Evolutionary conservation across 2,888 invertebrate genomes (phyloP).

Genomic region (Lymantria monacha): DNA sequence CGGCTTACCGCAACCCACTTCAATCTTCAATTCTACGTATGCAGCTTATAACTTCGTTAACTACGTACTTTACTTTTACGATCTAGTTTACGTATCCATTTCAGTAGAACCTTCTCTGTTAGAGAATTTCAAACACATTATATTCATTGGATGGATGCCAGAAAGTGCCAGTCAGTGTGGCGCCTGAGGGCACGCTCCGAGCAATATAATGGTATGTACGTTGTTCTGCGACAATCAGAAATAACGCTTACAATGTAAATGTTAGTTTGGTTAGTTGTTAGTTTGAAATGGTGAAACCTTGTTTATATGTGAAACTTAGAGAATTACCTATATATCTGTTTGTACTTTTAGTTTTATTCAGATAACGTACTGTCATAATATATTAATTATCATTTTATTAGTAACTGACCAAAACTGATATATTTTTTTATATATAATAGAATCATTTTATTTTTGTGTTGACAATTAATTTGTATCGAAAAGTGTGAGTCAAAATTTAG

Average conservation of each 20-base stretch:
- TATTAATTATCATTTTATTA: no score
- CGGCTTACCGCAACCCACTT: neutral
- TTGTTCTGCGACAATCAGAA: constrained; percentile 5
- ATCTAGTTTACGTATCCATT: constrained; percentile 26
- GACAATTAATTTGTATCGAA: no score
- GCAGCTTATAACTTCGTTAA: constrained; percentile 15
- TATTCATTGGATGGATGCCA: constrained; percentile 39
- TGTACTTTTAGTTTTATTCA: no score
- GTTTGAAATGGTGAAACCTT: neutral
- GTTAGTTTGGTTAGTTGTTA: neutral
- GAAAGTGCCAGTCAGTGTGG: constrained; percentile 29
- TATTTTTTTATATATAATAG: no score
- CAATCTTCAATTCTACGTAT: neutral
- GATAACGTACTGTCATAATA: no score
- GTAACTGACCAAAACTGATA: no score
- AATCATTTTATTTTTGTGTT: no score
- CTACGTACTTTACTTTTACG: constrained; percentile 21
- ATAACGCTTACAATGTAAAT: neutral
- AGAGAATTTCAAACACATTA: constrained; percentile 20
- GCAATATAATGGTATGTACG: constrained; percentile 20
- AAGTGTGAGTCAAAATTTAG: no score
- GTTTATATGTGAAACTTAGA: no score
- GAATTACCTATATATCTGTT: no score
- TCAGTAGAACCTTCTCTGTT: constrained; percentile 1
- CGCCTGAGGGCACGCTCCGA: constrained; percentile 31